These are phyloP conservation scores for Argya squamiceps DNA, from an alignment of 2,797 vertebrate genomes.

Conservation along the genomic window DNA sequence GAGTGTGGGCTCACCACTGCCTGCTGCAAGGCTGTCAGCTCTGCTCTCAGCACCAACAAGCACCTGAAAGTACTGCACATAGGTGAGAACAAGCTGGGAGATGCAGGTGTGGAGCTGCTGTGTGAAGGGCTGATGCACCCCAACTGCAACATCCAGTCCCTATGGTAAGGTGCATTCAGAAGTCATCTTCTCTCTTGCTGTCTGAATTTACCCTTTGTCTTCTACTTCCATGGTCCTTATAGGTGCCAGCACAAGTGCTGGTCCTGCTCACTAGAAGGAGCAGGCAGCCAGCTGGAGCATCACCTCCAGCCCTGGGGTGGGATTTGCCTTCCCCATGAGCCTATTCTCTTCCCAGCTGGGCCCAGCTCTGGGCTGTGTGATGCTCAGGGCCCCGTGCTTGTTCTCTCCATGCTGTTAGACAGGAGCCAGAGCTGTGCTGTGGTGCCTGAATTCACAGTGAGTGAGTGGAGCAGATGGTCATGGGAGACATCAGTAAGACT, in stretches of 20 bases:
- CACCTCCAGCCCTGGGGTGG: not conserved
- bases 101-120: constrained; percentile 77
- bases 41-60: constrained; percentile 66
- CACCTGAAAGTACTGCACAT: constrained; percentile 79
- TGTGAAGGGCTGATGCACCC: constrained; percentile 78
- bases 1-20: constrained; percentile 74
- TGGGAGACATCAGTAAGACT: not conserved
- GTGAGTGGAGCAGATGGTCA: not conserved
- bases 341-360: not conserved
- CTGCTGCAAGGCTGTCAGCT: constrained; percentile 76
- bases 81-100: constrained; percentile 74
- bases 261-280: not conserved
- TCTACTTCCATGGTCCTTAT: not conserved
- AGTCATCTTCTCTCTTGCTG: not conserved
- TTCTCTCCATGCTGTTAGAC: not conserved
- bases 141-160: constrained; percentile 73
- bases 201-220: not conserved
- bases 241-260: not conserved
- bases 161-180: constrained; percentile 75
- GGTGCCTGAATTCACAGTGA: not conserved
- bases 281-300: not conserved
- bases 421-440: not conserved
- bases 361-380: too few relatives aligned
- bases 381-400: fast-evolving
- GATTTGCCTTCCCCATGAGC: not conserved